These are phyloP conservation scores for Cylloceria caligata DNA, from an alignment of 2,888 invertebrate species.

Conservation along the genomic window DNA sequence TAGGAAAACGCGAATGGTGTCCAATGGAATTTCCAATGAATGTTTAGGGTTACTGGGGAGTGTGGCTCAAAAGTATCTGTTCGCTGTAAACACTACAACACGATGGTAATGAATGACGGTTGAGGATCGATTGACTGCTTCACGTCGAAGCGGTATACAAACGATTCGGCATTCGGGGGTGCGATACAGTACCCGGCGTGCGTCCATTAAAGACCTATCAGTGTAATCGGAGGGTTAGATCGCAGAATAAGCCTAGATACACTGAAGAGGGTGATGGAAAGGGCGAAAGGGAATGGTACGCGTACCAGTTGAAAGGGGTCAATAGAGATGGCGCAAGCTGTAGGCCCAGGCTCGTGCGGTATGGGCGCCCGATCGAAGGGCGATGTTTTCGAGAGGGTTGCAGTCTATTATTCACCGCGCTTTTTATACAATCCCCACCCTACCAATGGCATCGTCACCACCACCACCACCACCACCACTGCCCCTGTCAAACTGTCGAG, in stretches of 20 bases:
- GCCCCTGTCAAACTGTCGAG: slow-evolving; percentile 81
- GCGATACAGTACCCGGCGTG: slow-evolving; percentile 34
- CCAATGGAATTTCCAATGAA: slow-evolving; percentile 17
- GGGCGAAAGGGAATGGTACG: slow-evolving; percentile 53
- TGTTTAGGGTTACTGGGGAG: background rate
- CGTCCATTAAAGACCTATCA: slow-evolving; percentile 70
- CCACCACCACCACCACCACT: slow-evolving; percentile 60
- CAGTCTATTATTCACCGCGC: slow-evolving; percentile 83
- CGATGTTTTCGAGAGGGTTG: slow-evolving; percentile 82
- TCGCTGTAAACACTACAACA: slow-evolving; percentile 38
- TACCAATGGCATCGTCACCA: slow-evolving; percentile 53
- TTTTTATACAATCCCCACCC: slow-evolving; percentile 79
- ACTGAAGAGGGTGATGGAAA: slow-evolving; percentile 56
- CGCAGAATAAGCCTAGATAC: slow-evolving; percentile 70
- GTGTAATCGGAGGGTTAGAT: slow-evolving; percentile 68
- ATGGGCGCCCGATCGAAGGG: slow-evolving; percentile 75
- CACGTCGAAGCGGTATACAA: slow-evolving; percentile 58
- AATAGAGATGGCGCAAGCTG: slow-evolving; percentile 54
- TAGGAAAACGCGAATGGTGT: background rate
- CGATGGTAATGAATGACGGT: slow-evolving; percentile 57
- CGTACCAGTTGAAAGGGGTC: slow-evolving; percentile 55
- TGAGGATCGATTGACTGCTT: slow-evolving; percentile 69
- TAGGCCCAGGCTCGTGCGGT: slow-evolving; percentile 72
- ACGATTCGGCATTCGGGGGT: slow-evolving; percentile 70
- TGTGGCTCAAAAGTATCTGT: slow-evolving; percentile 6